Percentiles rank a stretch among this genome's conserved stretches.
These are phyloP conservation scores for Arizona elegans DNA, from an alignment of 2,113 vertebrate species.

Conservation along the genomic window DNA sequence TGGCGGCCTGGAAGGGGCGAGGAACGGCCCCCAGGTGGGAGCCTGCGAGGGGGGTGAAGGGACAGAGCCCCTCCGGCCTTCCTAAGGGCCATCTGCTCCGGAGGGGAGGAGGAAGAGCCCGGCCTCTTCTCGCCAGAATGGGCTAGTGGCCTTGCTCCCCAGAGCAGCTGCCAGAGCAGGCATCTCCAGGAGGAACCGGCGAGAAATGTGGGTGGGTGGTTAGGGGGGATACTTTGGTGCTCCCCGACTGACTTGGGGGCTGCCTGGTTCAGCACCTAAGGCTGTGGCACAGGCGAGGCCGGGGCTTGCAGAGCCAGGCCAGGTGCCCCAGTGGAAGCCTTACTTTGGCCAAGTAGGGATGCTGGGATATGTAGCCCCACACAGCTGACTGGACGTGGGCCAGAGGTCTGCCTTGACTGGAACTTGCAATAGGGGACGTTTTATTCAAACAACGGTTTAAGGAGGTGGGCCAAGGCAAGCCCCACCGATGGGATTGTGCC, in stretches of 20 bases:
- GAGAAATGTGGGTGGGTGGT: not conserved
- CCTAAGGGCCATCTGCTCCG: not conserved
- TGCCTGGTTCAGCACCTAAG: not conserved
- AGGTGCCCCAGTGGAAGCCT: not conserved
- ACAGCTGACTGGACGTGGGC: not conserved
- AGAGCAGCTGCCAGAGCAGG: not conserved
- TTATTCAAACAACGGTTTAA: not conserved
- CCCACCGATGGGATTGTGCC: fast-evolving
- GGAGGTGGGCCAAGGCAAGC: not conserved
- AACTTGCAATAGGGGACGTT: not conserved
- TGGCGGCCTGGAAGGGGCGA: not conserved
- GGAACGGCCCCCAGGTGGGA: not conserved
- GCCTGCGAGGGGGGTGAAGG: not conserved
- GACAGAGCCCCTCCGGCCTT: not conserved
- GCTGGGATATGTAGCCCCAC: not conserved
- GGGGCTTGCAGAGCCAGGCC: not conserved
- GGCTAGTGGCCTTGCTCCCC: not conserved
- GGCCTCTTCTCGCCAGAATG: not conserved
- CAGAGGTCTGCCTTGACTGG: not conserved
- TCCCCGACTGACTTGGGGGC: not conserved
- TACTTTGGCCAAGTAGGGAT: not conserved
- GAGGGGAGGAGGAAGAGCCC: not conserved
- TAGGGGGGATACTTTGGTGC: not conserved
- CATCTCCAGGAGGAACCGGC: not conserved
- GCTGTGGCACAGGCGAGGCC: fast-evolving